Base-by-base conservation (phyloP, 2,888 invertebrate species). In the Epirrhoe alternata region DNA sequence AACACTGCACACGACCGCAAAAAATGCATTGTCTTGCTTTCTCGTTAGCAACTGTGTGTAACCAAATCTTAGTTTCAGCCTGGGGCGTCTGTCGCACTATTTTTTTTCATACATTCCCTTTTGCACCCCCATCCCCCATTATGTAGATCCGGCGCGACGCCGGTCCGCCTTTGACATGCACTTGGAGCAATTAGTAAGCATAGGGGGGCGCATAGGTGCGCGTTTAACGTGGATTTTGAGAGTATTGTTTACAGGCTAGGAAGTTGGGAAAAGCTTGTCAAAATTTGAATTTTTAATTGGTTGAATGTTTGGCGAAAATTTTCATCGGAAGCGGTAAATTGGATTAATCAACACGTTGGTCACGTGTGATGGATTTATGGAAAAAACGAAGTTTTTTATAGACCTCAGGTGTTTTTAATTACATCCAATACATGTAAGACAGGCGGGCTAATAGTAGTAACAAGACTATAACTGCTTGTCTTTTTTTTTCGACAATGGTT, bases 151-250 rank as follows among this genome's bases (percentile, higher is more conserved):
- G 91, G 85, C 85, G 84, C 90, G 92, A 86, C 92, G 92, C 92
- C 92, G 92, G 91, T 91, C 83, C 80, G 87, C 86, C 90, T 92
- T 92, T 92, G 91, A 91, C 91, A 90, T 88, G 88, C 90, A 92
- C 92, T 92, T 88, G 81, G 77, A 83, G 92, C 92, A 93, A 93
- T 93, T 93, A 92, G 89, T 88, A 89, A 85, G 88, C 73, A 70
- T 70, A 72, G 68, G 66, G 66, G 66, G 58, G 61, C 64, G 64
- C 70, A 69, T 68, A 70, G 69, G 66, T 70, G 56, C 65, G 60
- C 69, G 68, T 66, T 71, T 70, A 72, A 71, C 69, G 69, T 63
- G 68, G 62, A 74, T 72, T 74, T 74, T 66, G 67, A 70, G 68
- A 61, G 68, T 72, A 74, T 74, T 74, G 76, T 74, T 71, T 70